phyloP scores from a whole-genome alignment of 2,888 invertebrate species.

The Chrysopilus asiliformis region DNA sequence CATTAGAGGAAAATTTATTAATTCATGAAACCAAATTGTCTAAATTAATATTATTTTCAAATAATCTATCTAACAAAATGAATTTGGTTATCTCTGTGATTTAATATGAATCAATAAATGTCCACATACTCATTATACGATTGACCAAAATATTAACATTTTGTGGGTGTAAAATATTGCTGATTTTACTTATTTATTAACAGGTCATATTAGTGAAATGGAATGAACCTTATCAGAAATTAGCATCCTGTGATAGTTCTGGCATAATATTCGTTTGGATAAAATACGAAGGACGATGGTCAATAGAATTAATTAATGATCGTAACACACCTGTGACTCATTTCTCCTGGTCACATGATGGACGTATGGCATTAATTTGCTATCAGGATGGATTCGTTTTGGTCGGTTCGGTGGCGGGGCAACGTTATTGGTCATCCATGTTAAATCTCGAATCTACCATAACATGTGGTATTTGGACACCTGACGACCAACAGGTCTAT shows the following conservation, averaged over 20 bases:
- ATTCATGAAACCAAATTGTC: too few relatives aligned
- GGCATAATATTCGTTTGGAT: conserved; percentile 99
- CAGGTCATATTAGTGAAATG: conserved; percentile 92
- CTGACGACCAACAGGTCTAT: conserved; percentile 93
- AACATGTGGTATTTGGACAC: conserved; percentile 96
- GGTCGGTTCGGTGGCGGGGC: conserved; percentile 94
- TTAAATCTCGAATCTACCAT: conserved; percentile 86
- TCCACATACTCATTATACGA: too few relatives aligned
- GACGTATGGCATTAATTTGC: conserved; percentile 94
- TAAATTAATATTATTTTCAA: too few relatives aligned
- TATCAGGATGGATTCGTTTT: conserved; percentile 98
- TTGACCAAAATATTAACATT: too few relatives aligned
- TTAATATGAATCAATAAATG: too few relatives aligned
- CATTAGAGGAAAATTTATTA: too few relatives aligned
- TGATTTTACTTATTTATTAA: too few relatives aligned
- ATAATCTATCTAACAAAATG: too few relatives aligned
- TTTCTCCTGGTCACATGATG: conserved; percentile 98
- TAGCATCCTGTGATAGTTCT: conserved; percentile 93
- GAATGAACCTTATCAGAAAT: conserved; percentile 96
- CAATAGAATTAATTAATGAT: conserved; percentile 97
- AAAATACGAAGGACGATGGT: conserved; percentile 97
- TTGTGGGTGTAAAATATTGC: too few relatives aligned
- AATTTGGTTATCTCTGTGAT: too few relatives aligned
- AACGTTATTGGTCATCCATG: conserved; percentile 97
- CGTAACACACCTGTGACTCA: conserved; percentile 93